Base-by-base conservation (phyloP, 2,113 vertebrate genomes). In the Trichechus manatus region DNA sequence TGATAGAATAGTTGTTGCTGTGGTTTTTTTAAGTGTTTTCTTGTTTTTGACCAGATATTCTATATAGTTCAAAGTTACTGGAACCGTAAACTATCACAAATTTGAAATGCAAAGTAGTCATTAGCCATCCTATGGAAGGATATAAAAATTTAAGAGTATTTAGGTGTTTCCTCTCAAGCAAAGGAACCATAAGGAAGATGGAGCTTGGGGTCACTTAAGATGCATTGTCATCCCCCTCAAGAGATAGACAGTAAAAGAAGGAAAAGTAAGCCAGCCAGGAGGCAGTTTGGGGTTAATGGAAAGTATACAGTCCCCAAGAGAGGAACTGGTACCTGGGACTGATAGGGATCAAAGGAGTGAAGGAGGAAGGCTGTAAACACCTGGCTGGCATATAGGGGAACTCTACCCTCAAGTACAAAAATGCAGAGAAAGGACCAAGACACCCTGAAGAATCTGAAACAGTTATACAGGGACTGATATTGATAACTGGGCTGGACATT, bases 21-120 rank as follows among this genome's bases (percentile, higher is more conserved):
- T 56, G 64, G 31, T 94, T 85, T 20, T 94, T 50, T 87, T 50
- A 68, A 74, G 44, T 94, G 36, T 75, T 96, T 80, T 27, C 50
- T 84, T 84, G 44, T 5, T 47, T 84, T 75, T 66, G 53, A 74
- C 29, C 47, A 93, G n/a, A 91, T 63, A 87, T 20, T 61, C 70
- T 92, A 47, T 36, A 81, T 42, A 20, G 81, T 56, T 93, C n/a
- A 77, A 95, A 92, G 70, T 64, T 72, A 61, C 33, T 81, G 47
- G 75, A 84, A 92, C 25, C 3, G 19, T 87, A 78, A 77, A 66
- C 31, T 85, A 50, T 91, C 47, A 72, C 10, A 93, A 29, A 6
- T 94, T 81, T 92, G 81, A 87, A 87, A 64, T 77, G 31, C 27
- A 39, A 75, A 95, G 50, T 27, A 42, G 53, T 70, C n/a, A 42